phyloP scores from a whole-genome alignment of 2,888 invertebrate species.

The Axea sp. region DNA sequence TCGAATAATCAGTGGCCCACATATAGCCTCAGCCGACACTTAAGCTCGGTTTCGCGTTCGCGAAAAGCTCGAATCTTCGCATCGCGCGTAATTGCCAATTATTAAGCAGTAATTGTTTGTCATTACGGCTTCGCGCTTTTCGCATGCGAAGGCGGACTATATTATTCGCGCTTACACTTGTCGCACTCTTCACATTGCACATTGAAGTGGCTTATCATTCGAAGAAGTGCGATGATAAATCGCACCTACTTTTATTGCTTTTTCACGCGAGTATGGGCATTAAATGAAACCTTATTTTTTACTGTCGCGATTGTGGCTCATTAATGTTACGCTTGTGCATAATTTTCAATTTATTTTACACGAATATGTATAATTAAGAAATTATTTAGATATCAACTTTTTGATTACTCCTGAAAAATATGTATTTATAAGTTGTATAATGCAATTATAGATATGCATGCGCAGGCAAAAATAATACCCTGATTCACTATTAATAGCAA shows the following conservation, averaged over 20 bases:
- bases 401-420: too few species aligned
- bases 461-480: too few species aligned
- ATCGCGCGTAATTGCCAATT: slow-evolving; percentile 71
- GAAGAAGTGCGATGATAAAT: slow-evolving; percentile 53
- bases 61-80: slow-evolving; percentile 45
- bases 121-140: slow-evolving; percentile 67
- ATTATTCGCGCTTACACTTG: slow-evolving; percentile 74
- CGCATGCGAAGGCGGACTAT: slow-evolving; percentile 73
- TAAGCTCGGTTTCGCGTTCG: slow-evolving; percentile 66
- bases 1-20: slow-evolving; percentile 70
- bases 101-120: slow-evolving; percentile 74
- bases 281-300: background rate
- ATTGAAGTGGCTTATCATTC: slow-evolving; percentile 54
- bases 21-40: slow-evolving; percentile 69
- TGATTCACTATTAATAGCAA: too few species aligned
- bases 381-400: slow-evolving; percentile 24
- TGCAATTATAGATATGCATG: too few species aligned
- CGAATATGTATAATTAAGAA: slow-evolving; percentile 23
- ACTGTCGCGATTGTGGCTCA: background rate
- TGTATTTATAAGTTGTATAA: too few species aligned
- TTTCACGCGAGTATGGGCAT: slow-evolving; percentile 14
- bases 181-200: slow-evolving; percentile 38
- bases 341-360: slow-evolving; percentile 45
- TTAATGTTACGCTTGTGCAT: slow-evolving; percentile 8
- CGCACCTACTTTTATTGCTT: slow-evolving; percentile 30